Conservation (phyloP, 2,113 vertebrate genomes). For the Toxostoma redivivum region DNA sequence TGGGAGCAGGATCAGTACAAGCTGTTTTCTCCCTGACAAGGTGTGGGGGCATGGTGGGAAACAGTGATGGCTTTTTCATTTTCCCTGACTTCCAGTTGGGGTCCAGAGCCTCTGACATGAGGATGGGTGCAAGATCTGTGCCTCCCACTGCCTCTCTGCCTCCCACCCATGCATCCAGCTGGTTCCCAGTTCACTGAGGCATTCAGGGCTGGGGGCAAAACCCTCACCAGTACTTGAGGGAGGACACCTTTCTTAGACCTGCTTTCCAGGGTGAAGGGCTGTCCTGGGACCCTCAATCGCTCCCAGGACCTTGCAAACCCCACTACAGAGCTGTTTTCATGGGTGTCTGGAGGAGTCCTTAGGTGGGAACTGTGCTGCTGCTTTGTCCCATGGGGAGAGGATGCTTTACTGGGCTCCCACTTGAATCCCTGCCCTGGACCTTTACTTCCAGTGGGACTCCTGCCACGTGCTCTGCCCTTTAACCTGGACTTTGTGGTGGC, state of each 20-base stretch:
- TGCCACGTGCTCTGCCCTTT: background rate
- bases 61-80: background rate
- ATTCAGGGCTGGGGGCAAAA: background rate
- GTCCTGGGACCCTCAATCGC: background rate
- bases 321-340: background rate
- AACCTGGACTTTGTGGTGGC: background rate
- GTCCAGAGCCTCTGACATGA: background rate
- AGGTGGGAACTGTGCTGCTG: background rate
- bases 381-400: background rate
- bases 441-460: background rate
- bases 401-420: background rate
- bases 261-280: background rate
- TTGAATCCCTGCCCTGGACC: background rate
- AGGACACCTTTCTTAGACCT: background rate
- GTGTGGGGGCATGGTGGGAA: background rate
- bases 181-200: background rate
- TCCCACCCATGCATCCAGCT: background rate
- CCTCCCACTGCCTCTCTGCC: too few relatives aligned
- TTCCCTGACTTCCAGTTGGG: background rate
- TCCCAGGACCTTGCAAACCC: background rate
- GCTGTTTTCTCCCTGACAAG: background rate
- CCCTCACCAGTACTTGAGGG: accelerated
- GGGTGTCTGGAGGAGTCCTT: background rate
- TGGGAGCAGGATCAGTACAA: background rate
- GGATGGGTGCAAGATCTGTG: background rate